Base-by-base conservation (phyloP, 2,888 invertebrate species). In the Hyposoter didymator region DNA sequence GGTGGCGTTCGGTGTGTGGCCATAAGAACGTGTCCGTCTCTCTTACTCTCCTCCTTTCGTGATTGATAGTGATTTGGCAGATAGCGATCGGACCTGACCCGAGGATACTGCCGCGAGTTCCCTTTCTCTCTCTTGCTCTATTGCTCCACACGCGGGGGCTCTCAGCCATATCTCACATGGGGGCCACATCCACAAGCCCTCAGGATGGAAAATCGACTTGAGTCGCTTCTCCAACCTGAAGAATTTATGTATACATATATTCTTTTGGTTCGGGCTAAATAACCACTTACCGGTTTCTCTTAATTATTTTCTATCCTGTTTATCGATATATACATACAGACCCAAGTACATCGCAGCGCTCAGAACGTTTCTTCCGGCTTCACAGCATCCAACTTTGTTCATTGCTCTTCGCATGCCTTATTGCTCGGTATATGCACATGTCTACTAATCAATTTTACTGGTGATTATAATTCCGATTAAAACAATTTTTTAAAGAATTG, bases 31-130 rank as follows among this genome's bases (percentile, higher is more conserved):
- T 69, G 64, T 69, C 32, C 72, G 22, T 64, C 64, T 62, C 72
- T 70, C 79, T 79, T 39, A 39, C 79, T 66, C 73, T 35, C 22
- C 80, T 74, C 32, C 64, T 39, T 85, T 84, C 85, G 90, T 92
- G 92, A 92, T 92, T 91, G 91, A 92, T 92, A 92, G 91, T 90
- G 90, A 92, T 92, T 92, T 91, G 91, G 90, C 90, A 90, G 92
- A 92, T 91, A 92, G 87, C 90, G 89, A 91, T 92, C 90, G 89
- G 87, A 86, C 90, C 91, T 91, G 90, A 91, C 89, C 74, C 86
- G 84, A 84, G 86, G 80, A 87, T 82, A 78, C 69, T 74, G 78
- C 80, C 55, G 52, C 52, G 72, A 81, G 69, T 39, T 73, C 52
- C 74, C 64, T 49, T 62, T 28, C 66, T 59, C 66, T 64, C 39